Evolutionary conservation across 2,797 vertebrate genomes (phyloP).

Genomic region (Streptopelia turtur): DNA sequence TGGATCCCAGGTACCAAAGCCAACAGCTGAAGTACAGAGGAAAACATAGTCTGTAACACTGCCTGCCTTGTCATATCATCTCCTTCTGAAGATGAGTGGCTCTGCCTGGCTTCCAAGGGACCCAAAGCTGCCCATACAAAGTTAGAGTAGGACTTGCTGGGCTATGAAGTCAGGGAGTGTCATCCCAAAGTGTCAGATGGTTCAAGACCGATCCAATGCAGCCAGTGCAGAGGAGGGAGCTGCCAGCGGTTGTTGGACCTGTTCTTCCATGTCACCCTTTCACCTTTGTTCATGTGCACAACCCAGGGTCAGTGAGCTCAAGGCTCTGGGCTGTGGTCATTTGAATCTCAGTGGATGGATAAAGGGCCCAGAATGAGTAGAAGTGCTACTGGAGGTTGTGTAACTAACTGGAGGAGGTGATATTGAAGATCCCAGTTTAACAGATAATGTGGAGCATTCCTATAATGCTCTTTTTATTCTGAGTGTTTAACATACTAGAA

Average conservation of each 20-base stretch:
- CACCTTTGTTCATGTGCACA: fast-evolving
- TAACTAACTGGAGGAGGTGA: not conserved
- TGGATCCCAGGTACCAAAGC: not conserved
- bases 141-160: not conserved
- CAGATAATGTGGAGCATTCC: not conserved
- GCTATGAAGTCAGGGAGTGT: not conserved
- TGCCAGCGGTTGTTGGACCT: not conserved
- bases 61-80: not conserved
- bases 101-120: not conserved
- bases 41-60: not conserved
- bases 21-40: not conserved
- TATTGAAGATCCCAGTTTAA: not conserved
- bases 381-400: not conserved
- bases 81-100: not conserved
- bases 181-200: not conserved
- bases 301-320: not conserved
- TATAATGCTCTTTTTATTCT: not conserved
- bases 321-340: not conserved
- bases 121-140: not conserved
- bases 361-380: not conserved
- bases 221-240: not conserved
- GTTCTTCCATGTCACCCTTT: not conserved
- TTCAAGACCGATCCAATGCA: not conserved
- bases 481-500: not conserved
- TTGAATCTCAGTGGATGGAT: not conserved